These are phyloP conservation scores for Pachyseris speciosa DNA, from an alignment of 64 coral and sea anemone genomes.

Conservation along the genomic window DNA sequence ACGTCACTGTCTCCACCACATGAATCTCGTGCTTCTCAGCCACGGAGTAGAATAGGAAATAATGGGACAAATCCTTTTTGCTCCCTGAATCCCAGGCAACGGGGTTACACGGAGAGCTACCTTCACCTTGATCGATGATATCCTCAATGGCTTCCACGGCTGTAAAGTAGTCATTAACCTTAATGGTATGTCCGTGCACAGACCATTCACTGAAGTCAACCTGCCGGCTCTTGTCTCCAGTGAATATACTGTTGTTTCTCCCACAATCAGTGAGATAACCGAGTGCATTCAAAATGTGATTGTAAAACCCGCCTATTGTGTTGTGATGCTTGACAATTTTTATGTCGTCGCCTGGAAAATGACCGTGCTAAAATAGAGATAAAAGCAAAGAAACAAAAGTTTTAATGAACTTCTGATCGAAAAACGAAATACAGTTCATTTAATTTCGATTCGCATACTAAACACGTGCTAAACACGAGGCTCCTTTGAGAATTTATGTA, in stretches of 20 bases:
- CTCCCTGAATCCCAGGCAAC: conserved; percentile 41
- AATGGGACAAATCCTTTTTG: conserved; percentile 61
- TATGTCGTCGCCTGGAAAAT: background rate
- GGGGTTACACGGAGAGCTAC: conserved; percentile 82
- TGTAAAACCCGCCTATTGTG: conserved; percentile 79
- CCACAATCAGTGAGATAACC: conserved; percentile 83
- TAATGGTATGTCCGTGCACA: conserved; percentile 25
- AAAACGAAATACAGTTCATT: too few relatives aligned
- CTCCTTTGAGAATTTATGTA: too few relatives aligned
- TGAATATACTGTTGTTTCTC: conserved; percentile 74
- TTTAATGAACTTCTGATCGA: too few relatives aligned
- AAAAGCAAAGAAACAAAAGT: background rate
- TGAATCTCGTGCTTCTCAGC: conserved; percentile 59
- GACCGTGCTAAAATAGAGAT: background rate
- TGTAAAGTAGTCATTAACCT: conserved; percentile 61
- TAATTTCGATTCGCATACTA: too few relatives aligned
- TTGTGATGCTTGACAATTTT: conserved; percentile 57
- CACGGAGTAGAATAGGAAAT: conserved; percentile 80
- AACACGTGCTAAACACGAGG: too few relatives aligned
- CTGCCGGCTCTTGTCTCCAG: conserved; percentile 58
- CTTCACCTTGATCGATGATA: conserved; percentile 79
- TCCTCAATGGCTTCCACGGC: conserved; percentile 66
- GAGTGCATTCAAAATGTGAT: conserved; percentile 71
- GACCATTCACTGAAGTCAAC: conserved; percentile 59
- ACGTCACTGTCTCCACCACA: background rate